Percentiles rank a stretch among this genome's conserved stretches.
These are phyloP conservation scores for Chromoteleia sp. DNA, from an alignment of 2,888 invertebrate species.

Conservation along the genomic window DNA sequence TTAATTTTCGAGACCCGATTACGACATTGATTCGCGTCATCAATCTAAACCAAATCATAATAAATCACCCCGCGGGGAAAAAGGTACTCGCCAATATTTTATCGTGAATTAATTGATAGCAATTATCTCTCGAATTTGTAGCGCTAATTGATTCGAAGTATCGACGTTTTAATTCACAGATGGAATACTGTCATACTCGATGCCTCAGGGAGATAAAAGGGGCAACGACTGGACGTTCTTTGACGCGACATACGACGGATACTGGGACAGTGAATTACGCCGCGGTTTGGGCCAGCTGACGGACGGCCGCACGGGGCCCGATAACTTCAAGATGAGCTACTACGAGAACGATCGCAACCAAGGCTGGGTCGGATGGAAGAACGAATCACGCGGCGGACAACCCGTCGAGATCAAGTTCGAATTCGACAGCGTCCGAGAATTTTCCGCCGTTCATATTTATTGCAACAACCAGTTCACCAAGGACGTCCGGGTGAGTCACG, in stretches of 20 bases:
- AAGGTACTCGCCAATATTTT: constrained; percentile 26
- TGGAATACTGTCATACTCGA: constrained; percentile 93
- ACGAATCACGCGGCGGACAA: constrained; percentile 88
- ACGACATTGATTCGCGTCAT: constrained; percentile 44
- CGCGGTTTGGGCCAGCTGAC: constrained; percentile 95
- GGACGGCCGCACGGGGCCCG: constrained; percentile 92
- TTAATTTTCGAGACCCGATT: constrained; percentile 29
- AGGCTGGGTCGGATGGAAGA: constrained; percentile 97
- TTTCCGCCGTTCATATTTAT: constrained; percentile 92
- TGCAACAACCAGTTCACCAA: constrained; percentile 94
- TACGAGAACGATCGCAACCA: constrained; percentile 88
- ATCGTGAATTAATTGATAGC: constrained; percentile 49
- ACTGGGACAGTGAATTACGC: constrained; percentile 90
- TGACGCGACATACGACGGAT: constrained; percentile 94
- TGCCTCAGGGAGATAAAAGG: constrained; percentile 95
- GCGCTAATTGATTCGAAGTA: constrained; percentile 55
- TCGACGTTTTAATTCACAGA: constrained; percentile 84
- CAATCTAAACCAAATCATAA: constrained; percentile 36
- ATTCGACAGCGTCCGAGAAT: constrained; percentile 95
- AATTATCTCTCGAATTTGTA: constrained; percentile 52
- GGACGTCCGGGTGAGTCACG: constrained; percentile 89
- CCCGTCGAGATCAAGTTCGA: constrained; percentile 91
- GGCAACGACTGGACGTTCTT: constrained; percentile 91
- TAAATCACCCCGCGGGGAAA: constrained; percentile 26
- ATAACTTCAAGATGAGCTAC: constrained; percentile 89